Conservation (phyloP, 2,888 invertebrate genomes). For the Trachelus stipa region DNA sequence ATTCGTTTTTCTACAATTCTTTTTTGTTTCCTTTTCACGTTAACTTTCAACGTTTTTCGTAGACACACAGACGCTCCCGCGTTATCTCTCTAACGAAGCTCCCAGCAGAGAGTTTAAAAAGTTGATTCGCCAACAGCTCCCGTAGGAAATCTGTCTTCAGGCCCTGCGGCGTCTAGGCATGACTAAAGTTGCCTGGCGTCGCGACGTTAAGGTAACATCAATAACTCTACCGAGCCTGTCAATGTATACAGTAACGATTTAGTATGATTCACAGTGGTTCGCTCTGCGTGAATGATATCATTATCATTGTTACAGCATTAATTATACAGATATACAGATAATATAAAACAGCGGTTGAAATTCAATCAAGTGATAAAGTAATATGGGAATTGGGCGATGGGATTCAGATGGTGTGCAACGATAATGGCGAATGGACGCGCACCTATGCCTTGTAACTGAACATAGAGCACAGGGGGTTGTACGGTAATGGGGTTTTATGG, state of each 20-base stretch:
- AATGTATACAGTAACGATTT: neutral
- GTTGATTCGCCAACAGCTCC: constrained; percentile 48
- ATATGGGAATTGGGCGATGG: neutral
- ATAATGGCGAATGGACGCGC: neutral
- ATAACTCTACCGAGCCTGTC: neutral
- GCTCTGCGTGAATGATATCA: neutral
- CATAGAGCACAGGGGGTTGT: neutral
- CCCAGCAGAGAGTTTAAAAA: constrained; percentile 46
- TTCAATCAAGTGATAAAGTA: neutral
- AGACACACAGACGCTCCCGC: constrained; percentile 33
- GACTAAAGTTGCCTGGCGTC: neutral
- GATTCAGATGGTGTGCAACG: neutral
- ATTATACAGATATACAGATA: neutral
- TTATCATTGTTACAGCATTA: neutral
- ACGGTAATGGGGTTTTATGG: constrained; percentile 9
- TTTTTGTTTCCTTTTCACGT: neutral
- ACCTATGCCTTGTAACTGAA: neutral
- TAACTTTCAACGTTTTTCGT: neutral
- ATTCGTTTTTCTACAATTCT: neutral
- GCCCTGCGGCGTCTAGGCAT: neutral
- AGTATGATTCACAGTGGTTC: neutral
- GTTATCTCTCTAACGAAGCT: constrained; percentile 39
- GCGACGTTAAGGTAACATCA: neutral
- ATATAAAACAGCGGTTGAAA: neutral
- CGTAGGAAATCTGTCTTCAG: constrained; percentile 49